Evolutionary conservation across 2,113 vertebrate species (phyloP).

Genomic region (Sigmodon hispidus): DNA sequence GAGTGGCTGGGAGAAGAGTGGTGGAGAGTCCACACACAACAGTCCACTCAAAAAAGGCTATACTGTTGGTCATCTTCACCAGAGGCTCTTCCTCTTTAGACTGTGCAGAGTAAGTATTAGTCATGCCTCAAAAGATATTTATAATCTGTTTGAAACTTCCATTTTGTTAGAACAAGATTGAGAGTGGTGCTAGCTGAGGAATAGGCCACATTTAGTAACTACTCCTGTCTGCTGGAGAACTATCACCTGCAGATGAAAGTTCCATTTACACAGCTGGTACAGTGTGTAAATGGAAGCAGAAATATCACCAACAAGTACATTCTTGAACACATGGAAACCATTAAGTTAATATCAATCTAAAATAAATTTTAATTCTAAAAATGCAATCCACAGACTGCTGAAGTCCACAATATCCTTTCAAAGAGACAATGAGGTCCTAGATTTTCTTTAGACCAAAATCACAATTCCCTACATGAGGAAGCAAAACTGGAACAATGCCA

Average conservation of each 20-base stretch:
- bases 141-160: not conserved
- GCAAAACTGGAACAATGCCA: conserved; percentile 15
- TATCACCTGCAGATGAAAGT: not conserved
- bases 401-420: not conserved
- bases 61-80: not conserved
- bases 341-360: conserved; percentile 40
- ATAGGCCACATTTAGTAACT: not conserved
- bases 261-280: conserved; percentile 33
- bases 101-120: not conserved
- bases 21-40: not conserved
- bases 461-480: not conserved
- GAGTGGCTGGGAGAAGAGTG: not conserved
- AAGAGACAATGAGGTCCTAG: not conserved
- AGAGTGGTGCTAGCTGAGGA: not conserved
- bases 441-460: conserved; percentile 51
- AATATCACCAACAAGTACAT: conserved; percentile 43
- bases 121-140: not conserved
- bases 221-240: not conserved
- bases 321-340: conserved; percentile 37
- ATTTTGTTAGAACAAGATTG: conserved; percentile 41
- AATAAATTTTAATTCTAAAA: conserved; percentile 42
- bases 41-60: not conserved
- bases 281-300: conserved; percentile 21
- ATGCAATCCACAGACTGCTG: not conserved
- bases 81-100: not conserved